Evolutionary conservation across 2,888 invertebrate species (phyloP).

Genomic region (Alsophila aescularia): DNA sequence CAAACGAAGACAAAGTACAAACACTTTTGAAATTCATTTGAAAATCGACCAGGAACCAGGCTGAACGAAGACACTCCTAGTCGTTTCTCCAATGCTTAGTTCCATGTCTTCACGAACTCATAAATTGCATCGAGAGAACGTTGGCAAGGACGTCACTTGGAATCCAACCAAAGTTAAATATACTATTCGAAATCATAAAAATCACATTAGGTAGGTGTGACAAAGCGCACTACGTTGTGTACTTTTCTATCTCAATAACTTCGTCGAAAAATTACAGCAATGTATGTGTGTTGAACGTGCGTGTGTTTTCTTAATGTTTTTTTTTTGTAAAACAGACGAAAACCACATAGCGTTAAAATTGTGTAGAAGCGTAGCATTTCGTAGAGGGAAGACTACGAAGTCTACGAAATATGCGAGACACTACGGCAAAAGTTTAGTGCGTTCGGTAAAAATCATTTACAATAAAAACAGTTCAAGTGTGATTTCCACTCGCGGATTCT

Average conservation of each 20-base stretch:
- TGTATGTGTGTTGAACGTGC: not conserved
- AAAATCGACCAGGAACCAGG: conserved; percentile 44
- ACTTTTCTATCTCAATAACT: conserved; percentile 29
- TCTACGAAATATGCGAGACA: not conserved
- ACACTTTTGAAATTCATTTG: conserved; percentile 41
- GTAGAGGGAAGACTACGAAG: not conserved
- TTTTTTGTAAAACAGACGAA: not conserved
- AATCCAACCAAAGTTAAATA: conserved; percentile 77
- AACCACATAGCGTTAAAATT: too few species aligned
- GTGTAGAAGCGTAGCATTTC: not conserved
- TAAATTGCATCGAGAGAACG: conserved; percentile 67
- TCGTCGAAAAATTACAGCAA: not conserved
- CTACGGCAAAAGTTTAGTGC: not conserved
- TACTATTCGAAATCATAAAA: conserved; percentile 68
- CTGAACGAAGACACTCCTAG: conserved; percentile 38
- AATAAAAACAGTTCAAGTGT: not conserved
- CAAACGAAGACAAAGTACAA: conserved; percentile 33
- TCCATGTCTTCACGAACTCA: conserved; percentile 51
- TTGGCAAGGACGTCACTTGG: conserved; percentile 72
- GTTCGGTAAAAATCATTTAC: conserved; percentile 13
- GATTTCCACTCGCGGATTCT: too few species aligned
- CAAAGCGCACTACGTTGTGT: conserved; percentile 54
- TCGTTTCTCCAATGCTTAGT: conserved; percentile 48
- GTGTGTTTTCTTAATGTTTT: not conserved
- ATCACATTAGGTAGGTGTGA: conserved; percentile 63